Evolutionary conservation across 2,797 vertebrate genomes (phyloP).

Genomic region (Capromys pilorides): DNA sequence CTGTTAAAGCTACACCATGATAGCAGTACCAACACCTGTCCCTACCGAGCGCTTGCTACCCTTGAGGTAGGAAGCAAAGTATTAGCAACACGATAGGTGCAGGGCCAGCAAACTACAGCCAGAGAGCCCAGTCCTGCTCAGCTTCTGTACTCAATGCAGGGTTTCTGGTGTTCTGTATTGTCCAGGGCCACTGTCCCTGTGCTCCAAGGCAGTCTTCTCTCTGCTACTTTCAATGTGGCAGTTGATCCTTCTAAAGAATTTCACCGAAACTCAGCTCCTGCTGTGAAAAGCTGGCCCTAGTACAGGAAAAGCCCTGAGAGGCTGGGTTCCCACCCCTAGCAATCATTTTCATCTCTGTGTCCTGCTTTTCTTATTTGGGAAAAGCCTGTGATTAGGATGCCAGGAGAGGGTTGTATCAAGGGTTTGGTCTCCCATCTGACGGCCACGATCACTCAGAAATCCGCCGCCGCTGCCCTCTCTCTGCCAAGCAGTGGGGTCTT

Average conservation of each 20-base stretch:
- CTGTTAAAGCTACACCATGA: neutral
- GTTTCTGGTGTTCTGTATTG: too few relatives aligned
- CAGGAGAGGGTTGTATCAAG: neutral
- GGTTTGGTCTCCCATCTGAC: neutral
- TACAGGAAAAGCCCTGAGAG: neutral
- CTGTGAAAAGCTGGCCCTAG: neutral
- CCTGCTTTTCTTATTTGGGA: neutral
- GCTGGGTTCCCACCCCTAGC: neutral
- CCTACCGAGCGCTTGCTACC: neutral
- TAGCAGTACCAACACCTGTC: too few relatives aligned
- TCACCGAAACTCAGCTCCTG: neutral
- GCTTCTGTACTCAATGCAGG: neutral
- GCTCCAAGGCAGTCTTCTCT: too few relatives aligned
- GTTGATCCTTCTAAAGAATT: neutral
- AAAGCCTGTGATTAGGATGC: neutral
- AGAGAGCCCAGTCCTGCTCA: neutral
- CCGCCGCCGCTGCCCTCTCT: accelerated
- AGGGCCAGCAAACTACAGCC: neutral
- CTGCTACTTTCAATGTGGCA: too few relatives aligned
- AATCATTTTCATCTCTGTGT: neutral
- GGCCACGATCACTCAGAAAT: neutral
- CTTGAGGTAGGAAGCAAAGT: neutral
- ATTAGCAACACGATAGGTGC: accelerated
- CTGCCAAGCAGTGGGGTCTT: accelerated
- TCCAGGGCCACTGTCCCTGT: neutral